These are phyloP conservation scores for Cheilosia vernalis DNA, from an alignment of 2,888 invertebrate genomes.

Conservation along the genomic window DNA sequence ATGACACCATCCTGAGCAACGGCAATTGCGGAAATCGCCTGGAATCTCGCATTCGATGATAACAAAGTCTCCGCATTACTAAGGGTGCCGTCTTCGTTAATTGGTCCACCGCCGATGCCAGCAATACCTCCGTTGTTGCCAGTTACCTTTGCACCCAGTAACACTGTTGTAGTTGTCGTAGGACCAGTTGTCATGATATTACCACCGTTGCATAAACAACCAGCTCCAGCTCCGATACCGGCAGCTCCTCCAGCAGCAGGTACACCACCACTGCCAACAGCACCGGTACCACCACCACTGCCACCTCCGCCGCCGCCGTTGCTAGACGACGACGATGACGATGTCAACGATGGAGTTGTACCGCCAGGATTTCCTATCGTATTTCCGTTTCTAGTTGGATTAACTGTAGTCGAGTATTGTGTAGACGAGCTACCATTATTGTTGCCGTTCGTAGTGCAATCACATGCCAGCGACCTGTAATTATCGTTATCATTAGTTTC, in stretches of 20 bases:
- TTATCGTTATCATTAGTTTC: conserved; percentile 77
- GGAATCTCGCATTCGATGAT: conserved; percentile 95
- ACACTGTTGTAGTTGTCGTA: conserved; percentile 82
- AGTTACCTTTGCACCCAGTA: conserved; percentile 81
- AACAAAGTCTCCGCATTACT: conserved; percentile 93
- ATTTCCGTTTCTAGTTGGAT: conserved; percentile 78
- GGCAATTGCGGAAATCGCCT: conserved; percentile 93
- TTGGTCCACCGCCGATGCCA: conserved; percentile 79
- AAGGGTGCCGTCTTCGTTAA: conserved; percentile 82
- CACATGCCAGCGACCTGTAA: conserved; percentile 82
- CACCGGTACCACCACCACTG: conserved; percentile 78
- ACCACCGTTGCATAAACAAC: conserved; percentile 80
- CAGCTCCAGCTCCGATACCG: conserved; percentile 77
- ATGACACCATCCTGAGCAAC: conserved; percentile 98
- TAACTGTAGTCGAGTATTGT: conserved; percentile 78
- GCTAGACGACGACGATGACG: conserved; percentile 74
- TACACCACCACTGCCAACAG: conserved; percentile 70
- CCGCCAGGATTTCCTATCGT: conserved; percentile 77
- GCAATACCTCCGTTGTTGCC: conserved; percentile 79
- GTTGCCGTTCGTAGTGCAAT: conserved; percentile 81
- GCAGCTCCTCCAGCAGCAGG: conserved; percentile 76
- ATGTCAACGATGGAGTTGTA: conserved; percentile 77
- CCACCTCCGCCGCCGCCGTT: conserved; percentile 79
- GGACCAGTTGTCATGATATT: conserved; percentile 82
- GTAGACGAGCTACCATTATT: conserved; percentile 78